phyloP scores from a whole-genome alignment of 2,113 vertebrate genomes.

The Percopsis transmontana region DNA sequence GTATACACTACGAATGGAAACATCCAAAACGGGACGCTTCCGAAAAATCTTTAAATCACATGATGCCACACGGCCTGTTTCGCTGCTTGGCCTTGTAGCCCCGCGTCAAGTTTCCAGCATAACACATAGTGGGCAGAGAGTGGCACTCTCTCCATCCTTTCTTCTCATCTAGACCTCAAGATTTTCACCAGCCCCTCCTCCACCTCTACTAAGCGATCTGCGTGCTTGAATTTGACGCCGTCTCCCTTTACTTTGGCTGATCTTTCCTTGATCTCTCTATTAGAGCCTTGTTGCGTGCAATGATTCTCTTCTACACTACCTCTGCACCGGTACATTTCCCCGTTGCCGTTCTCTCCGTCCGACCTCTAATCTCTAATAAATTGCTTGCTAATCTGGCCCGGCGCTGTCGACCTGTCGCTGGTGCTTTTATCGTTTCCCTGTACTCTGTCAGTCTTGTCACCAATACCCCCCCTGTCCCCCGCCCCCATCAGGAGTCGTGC shows the following conservation, averaged over 20 bases:
- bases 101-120: too few relatives aligned
- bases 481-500: neutral
- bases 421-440: conserved; percentile 4
- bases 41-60: too few relatives aligned
- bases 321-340: neutral
- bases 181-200: conserved; percentile 28
- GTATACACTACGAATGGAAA: too few relatives aligned
- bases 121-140: neutral
- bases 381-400: neutral
- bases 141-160: neutral
- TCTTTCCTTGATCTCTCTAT: conserved; percentile 27
- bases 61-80: too few relatives aligned
- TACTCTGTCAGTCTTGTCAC: conserved; percentile 3
- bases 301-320: neutral
- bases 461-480: neutral
- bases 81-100: too few relatives aligned
- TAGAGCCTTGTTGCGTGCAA: neutral
- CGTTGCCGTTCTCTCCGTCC: neutral
- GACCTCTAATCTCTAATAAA: neutral
- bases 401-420: conserved; percentile 4
- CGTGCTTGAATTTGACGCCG: conserved; percentile 46
- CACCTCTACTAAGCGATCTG: conserved; percentile 30
- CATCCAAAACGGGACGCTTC: too few relatives aligned
- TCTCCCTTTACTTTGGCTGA: conserved; percentile 18
- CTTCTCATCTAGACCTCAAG: neutral